A percentile compares a stretch with the other conserved stretches of the same genome.
Conservation (phyloP, 2,888 invertebrate species). For the Odontocolon sp. region DNA sequence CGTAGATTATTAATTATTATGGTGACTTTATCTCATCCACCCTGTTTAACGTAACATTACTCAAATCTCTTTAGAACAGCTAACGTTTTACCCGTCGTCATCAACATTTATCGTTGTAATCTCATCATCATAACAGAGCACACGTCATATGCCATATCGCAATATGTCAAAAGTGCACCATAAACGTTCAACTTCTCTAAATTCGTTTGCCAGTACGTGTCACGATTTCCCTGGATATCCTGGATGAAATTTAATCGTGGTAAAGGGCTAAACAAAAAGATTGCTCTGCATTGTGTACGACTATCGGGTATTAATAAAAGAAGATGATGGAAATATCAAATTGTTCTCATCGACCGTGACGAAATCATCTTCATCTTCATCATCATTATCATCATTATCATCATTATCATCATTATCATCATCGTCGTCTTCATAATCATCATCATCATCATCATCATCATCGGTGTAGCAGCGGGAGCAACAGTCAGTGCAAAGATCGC, state of each 20-base stretch:
- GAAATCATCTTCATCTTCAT: conserved; percentile 50
- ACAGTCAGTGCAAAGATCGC: conserved; percentile 32
- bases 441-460: conserved; percentile 8
- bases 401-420: conserved; percentile 32
- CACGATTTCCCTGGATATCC: too few relatives aligned
- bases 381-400: conserved; percentile 36
- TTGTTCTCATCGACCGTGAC: conserved; percentile 64
- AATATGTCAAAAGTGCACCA: conserved; percentile 53
- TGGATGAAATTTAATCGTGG: too few relatives aligned
- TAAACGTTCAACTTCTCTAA: not conserved
- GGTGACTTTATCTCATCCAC: conserved; percentile 26
- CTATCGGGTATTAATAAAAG: too few relatives aligned
- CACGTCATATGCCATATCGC: conserved; percentile 52
- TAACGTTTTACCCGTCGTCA: conserved; percentile 44
- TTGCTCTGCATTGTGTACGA: too few relatives aligned
- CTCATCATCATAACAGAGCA: conserved; percentile 39
- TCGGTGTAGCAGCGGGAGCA: conserved; percentile 7
- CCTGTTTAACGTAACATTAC: not conserved
- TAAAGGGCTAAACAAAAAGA: too few relatives aligned
- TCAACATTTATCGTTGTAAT: conserved; percentile 58
- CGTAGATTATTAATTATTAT: conserved; percentile 54
- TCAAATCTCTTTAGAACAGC: conserved; percentile 16
- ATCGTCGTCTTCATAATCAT: conserved; percentile 15
- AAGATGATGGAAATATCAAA: conserved; percentile 62
- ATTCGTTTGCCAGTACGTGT: not conserved